Evolutionary conservation across 2,888 invertebrate species (phyloP).

Genomic region (Tenthredo amoena): DNA sequence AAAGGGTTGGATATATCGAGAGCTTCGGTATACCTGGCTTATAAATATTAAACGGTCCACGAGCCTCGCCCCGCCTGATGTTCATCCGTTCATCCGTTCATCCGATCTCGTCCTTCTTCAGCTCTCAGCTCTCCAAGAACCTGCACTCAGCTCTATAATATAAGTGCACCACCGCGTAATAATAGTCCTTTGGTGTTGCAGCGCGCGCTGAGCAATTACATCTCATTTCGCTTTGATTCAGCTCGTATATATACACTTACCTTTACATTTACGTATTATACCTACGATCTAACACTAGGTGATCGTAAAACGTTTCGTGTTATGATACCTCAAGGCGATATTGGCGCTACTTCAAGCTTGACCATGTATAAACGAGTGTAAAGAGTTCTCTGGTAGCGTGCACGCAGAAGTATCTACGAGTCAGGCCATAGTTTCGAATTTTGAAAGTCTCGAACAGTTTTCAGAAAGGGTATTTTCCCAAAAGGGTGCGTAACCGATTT

Average conservation of each 20-base stretch:
- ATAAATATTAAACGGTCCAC: constrained; percentile 52
- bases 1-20: neutral
- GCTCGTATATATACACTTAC: neutral
- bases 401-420: neutral
- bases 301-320: constrained; percentile 25
- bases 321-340: constrained; percentile 6
- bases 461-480: neutral
- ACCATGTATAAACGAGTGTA: neutral
- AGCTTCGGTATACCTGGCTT: constrained; percentile 11
- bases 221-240: constrained; percentile 47
- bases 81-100: constrained; percentile 9
- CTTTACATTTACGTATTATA: neutral
- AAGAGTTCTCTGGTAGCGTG: neutral
- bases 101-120: neutral
- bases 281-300: neutral
- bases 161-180: constrained; percentile 27
- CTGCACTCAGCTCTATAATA: constrained; percentile 37
- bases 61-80: constrained; percentile 19
- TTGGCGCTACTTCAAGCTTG: neutral
- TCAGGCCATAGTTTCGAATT: neutral
- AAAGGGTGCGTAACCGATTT: neutral
- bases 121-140: neutral
- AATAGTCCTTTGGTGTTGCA: constrained; percentile 43
- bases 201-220: constrained; percentile 46
- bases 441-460: neutral